These are phyloP conservation scores for Philaethria dido DNA, from an alignment of 2,888 invertebrate species.

Conservation along the genomic window DNA sequence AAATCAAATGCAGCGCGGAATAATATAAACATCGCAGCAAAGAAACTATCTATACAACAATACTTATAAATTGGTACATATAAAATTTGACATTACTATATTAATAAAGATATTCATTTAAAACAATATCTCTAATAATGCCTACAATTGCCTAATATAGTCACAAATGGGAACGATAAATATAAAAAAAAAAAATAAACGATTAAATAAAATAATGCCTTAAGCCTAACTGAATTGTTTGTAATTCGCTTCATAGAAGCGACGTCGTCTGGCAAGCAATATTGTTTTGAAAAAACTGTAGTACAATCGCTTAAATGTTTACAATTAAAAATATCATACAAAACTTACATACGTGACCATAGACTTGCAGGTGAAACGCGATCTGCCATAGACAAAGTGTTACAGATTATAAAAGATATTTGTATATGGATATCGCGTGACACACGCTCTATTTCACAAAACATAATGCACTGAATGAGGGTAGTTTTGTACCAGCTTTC, in stretches of 20 bases:
- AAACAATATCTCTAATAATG: conserved; percentile 66
- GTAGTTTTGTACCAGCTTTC: conserved; percentile 74
- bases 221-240: conserved; percentile 50
- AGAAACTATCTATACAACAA: conserved; percentile 62
- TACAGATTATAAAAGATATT: conserved; percentile 15
- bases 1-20: conserved; percentile 38
- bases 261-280: conserved; percentile 65
- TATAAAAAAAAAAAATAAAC: conserved; percentile 52
- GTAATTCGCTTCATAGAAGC: conserved; percentile 75
- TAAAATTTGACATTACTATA: conserved; percentile 56
- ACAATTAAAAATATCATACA: conserved; percentile 71
- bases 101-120: conserved; percentile 57
- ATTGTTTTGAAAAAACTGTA: conserved; percentile 56
- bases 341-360: conserved; percentile 63
- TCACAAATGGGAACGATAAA: conserved; percentile 60
- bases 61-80: conserved; percentile 53
- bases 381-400: conserved; percentile 2
- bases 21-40: conserved; percentile 47
- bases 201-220: conserved; percentile 57
- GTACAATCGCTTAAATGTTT: conserved; percentile 64
- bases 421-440: conserved; percentile 16
- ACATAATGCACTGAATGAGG: conserved; percentile 76
- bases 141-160: conserved; percentile 66
- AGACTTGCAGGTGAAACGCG: conserved; percentile 29
- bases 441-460: conserved; percentile 56